phyloP scores from a whole-genome alignment of 2,797 vertebrate species.

The Morus bassanus region DNA sequence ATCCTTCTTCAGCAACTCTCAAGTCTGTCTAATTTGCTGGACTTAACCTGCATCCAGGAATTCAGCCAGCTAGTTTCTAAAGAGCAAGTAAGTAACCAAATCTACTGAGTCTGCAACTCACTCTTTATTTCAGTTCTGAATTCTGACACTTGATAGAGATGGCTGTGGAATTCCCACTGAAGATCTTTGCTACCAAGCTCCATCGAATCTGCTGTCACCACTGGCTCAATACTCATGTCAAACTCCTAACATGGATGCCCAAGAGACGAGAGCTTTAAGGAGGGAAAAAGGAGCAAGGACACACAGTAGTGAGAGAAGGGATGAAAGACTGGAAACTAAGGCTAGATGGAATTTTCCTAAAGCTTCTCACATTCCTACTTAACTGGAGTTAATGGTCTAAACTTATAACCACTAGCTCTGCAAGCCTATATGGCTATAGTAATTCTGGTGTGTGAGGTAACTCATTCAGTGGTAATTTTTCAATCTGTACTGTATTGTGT shows the following conservation, averaged over 20 bases:
- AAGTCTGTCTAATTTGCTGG: not conserved
- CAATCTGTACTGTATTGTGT: not conserved
- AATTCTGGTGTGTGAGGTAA: not conserved
- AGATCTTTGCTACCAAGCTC: not conserved
- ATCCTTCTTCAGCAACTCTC: not conserved
- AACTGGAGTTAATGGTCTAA: not conserved
- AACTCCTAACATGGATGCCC: not conserved
- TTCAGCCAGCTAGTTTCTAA: not conserved
- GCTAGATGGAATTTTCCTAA: not conserved
- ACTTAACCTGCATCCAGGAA: not conserved
- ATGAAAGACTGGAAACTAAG: not conserved
- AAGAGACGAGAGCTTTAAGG: not conserved
- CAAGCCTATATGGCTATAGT: not conserved
- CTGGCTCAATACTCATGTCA: not conserved
- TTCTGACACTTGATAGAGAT: not conserved
- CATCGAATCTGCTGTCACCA: not conserved
- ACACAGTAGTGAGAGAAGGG: not conserved
- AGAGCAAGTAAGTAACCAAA: not conserved
- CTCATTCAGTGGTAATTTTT: not conserved
- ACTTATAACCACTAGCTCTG: not conserved
- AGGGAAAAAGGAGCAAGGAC: not conserved
- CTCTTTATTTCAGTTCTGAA: not conserved
- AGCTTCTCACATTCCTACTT: not conserved
- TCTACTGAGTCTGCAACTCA: not conserved
- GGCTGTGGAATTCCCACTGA: not conserved